phyloP scores from a whole-genome alignment of 2,113 vertebrate genomes.

The Geothlypis trichas region DNA sequence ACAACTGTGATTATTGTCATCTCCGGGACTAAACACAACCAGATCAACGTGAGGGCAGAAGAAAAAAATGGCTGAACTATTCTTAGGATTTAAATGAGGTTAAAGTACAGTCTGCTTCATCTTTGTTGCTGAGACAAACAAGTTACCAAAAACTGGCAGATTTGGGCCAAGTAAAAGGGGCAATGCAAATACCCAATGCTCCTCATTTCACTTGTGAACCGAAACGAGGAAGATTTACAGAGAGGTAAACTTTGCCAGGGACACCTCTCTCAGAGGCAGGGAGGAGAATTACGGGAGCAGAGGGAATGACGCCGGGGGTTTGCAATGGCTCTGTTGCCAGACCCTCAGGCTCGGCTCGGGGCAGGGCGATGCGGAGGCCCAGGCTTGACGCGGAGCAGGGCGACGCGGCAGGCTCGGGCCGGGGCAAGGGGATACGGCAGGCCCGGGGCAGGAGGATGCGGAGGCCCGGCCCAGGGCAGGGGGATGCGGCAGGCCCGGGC shows the following conservation, averaged over 20 bases:
- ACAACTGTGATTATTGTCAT: background rate
- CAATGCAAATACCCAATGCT: background rate
- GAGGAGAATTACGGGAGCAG: background rate
- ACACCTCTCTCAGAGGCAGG: background rate
- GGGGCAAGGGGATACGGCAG: too few species aligned
- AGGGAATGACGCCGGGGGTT: accelerated
- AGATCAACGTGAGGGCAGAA: background rate
- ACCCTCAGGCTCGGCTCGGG: accelerated
- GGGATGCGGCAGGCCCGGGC: too few species aligned
- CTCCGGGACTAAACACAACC: accelerated
- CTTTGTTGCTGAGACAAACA: background rate
- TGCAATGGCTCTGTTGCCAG: too few species aligned
- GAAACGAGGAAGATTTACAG: background rate
- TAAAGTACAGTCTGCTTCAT: background rate
- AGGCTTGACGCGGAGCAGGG: too few species aligned
- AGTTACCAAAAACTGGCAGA: background rate
- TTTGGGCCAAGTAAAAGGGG: background rate
- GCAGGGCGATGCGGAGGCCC: too few species aligned
- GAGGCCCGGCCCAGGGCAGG: too few species aligned
- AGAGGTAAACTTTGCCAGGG: accelerated
- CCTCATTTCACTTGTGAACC: accelerated
- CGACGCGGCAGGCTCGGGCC: too few species aligned
- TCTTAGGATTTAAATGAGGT: background rate
- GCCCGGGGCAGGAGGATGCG: too few species aligned
- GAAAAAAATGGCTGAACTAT: background rate